Evolutionary conservation across 2,797 vertebrate genomes (phyloP).

Genomic region (Synaphobranchus kaupii): DNA sequence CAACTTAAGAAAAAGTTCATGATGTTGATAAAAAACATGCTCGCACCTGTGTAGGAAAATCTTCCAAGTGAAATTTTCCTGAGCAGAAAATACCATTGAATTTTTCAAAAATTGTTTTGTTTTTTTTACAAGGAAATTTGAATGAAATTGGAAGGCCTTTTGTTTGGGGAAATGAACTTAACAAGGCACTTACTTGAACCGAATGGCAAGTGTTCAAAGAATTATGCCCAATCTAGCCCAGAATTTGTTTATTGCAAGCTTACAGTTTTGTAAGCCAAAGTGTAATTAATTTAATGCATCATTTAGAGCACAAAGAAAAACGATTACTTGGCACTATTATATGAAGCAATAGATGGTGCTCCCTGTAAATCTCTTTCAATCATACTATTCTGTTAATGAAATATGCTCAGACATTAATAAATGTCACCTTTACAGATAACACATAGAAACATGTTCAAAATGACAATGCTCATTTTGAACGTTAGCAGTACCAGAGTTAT

Average conservation of each 20-base stretch:
- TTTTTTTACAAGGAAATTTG: neutral
- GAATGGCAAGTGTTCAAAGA: neutral
- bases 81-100: neutral
- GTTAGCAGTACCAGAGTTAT: neutral
- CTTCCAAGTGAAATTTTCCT: neutral
- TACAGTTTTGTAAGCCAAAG: neutral
- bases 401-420: neutral
- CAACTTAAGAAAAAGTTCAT: neutral
- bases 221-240: neutral
- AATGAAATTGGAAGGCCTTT: neutral
- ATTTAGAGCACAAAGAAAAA: neutral
- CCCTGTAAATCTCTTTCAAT: neutral
- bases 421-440: neutral
- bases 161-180: neutral
- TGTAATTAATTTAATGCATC: neutral
- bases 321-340: neutral
- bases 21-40: neutral
- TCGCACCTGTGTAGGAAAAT: neutral
- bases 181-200: conserved; percentile 6
- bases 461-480: neutral
- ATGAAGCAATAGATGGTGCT: neutral
- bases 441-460: neutral
- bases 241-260: neutral
- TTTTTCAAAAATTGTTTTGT: neutral
- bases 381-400: neutral